Evolutionary conservation across 2,113 vertebrate genomes (phyloP), one percentile per base, ranked within the genome.

Genomic region (Chloropsis hardwickii): DNA sequence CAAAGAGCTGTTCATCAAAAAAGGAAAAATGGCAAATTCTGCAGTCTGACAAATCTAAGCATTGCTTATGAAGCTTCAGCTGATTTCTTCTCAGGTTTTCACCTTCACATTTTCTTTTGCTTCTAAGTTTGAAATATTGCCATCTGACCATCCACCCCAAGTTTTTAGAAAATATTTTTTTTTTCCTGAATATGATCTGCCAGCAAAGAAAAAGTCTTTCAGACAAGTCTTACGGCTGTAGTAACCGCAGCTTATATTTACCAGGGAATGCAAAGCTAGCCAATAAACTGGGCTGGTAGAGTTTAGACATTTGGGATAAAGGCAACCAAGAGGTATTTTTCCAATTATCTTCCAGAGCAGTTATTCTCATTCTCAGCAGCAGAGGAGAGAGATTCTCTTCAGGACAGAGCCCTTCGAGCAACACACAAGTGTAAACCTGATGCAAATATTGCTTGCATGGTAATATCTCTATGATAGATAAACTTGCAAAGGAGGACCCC

Each of bases 361-460:
- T 27, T 83, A 19, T 9, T 60, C 5, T 45, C 21, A 67, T 50
- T 87, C 15, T 44, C 1, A 0, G 5, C 14, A 76, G 12, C 47
- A 51, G 11, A 85, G 14, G 82, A 66, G 4, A 48, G 17, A 91
- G 2, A 6, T 87, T 73, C 14, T 87, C 14, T 78, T 33, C 20
- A 64, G 16, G 37, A 86, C 22, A 74, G 14, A 74, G 5, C 15
- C 48, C 12, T 20, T 87, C 40, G 78, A 81, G 20, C 4, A 65
- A 23, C 6, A 27, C 14, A 44, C 0, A 1, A 62, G 2, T 0
- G 0, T n/a, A 72, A 92, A 62, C 7, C 14, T 47, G 15, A n/a
- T 14, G 27, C 14, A 60, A 88, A 37, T 12, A 60, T 44, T 42
- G 9, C 72, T 81, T 69, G 14, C 7, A 65, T 35, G 14, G 6